Evolutionary conservation across 30 jellyfish, hydroid and myxozoan genomes (phyloP), one percentile per base, ranked within the genome.

Genomic region (Pelagia noctiluca): DNA sequence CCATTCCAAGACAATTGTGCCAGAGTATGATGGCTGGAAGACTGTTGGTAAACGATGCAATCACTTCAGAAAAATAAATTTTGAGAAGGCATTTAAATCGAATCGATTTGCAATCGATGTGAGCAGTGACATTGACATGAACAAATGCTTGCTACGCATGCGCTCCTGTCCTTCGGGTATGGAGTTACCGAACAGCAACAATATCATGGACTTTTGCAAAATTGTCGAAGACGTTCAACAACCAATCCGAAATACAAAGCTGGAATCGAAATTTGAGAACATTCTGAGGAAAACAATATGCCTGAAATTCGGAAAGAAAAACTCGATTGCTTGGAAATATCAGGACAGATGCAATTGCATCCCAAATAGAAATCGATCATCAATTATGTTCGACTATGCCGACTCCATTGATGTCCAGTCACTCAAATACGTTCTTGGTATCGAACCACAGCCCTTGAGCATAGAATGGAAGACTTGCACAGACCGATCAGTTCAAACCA

Each of bases 71-170:
- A 75, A 63, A 29, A 64, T 35, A 23, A 13, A 26, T 30, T 48
- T 13, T 49, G 57, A 54, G 21, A 57, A 30, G 26, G 71, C 35
- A n/a, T 46, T 30, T n/a, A 82, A 71, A 69, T 36, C 76, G 49
- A 35, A 64, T 68, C 32, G 85, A 31, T 38, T 82, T 23, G 92
- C 74, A 2, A 78, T 82, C 0, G 92, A 82, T 69, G 86, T 82
- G 11, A 82, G 92, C 68, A 52, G 21, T 61, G 84, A 57, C 79
- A 52, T 66, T 35, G 63, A 71, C 64, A 21, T 75, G 42, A 71
- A 66, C 38, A 16, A 18, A 16, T 70, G 46, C 13, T 30, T 82
- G 42, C 71, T 82, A 76, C 49, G 86, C 24, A 57, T 70, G 71
- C 57, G 73, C 22, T 67, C 80, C 24, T 29, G 36, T 22, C 42